Evolutionary conservation across 37 sponge, comb jelly and placozoan genomes (phyloP).

Genomic region (Mnemiopsis leidyi): DNA sequence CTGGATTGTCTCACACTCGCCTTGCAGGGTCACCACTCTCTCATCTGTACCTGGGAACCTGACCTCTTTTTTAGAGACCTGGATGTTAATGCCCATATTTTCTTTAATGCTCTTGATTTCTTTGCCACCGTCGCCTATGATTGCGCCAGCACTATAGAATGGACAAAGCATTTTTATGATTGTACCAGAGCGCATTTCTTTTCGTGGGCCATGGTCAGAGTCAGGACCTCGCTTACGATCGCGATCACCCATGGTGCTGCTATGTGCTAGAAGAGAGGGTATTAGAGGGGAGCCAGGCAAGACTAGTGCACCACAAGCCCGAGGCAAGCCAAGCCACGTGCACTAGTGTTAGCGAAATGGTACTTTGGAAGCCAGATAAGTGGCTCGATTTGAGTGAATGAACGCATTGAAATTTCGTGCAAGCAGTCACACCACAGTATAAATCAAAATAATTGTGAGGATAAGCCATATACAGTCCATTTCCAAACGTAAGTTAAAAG

Average conservation of each 20-base stretch:
- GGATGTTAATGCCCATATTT: slow-evolving; percentile 8
- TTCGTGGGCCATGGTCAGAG: slow-evolving; percentile 34
- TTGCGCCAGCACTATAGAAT: slow-evolving; percentile 64
- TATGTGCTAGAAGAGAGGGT: slow-evolving; percentile 1
- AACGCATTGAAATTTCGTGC: background rate
- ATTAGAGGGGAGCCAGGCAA: slow-evolving; percentile 53
- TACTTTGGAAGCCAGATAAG: background rate
- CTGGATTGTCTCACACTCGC: slow-evolving; percentile 50
- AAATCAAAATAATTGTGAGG: background rate
- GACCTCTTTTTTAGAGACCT: slow-evolving; percentile 63
- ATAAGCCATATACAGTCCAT: background rate
- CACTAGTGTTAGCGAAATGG: background rate
- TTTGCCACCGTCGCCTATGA: slow-evolving; percentile 62
- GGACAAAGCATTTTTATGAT: slow-evolving; percentile 64
- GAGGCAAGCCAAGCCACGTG: slow-evolving; percentile 43
- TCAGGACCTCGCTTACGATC: slow-evolving; percentile 67
- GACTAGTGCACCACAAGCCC: slow-evolving; percentile 47
- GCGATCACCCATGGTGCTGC: slow-evolving; percentile 23
- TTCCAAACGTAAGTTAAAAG: no score
- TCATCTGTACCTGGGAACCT: slow-evolving; percentile 59
- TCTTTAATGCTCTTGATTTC: slow-evolving; percentile 65
- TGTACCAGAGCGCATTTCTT: slow-evolving; percentile 63
- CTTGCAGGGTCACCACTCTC: slow-evolving; percentile 39
- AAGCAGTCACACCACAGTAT: background rate
- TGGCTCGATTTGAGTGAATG: background rate